These are phyloP conservation scores for Eretmochelys imbricata DNA, from an alignment of 2,113 vertebrate genomes.

Conservation along the genomic window DNA sequence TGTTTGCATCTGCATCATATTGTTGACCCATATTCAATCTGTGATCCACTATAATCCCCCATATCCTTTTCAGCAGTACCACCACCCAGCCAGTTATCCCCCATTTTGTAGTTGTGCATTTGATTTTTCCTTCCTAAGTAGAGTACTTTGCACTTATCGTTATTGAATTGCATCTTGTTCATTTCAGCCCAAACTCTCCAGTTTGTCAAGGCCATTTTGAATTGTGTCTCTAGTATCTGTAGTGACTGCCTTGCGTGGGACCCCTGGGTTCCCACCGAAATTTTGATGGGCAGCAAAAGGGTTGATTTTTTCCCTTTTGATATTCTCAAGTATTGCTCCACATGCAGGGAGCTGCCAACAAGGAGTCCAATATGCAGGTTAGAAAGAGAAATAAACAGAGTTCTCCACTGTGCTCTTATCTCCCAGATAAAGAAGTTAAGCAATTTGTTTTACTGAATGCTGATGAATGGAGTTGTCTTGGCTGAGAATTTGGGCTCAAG, in stretches of 20 bases:
- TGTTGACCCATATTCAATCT: no score
- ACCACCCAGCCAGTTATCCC: not conserved
- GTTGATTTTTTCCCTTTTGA: not conserved
- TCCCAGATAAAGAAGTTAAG: not conserved
- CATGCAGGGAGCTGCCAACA: not conserved
- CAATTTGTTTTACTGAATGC: conserved; percentile 64
- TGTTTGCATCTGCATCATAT: not conserved
- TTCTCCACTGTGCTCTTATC: conserved; percentile 34
- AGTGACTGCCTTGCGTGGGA: accelerated
- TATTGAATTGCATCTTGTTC: not conserved
- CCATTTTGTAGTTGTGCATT: not conserved
- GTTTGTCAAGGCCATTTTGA: not conserved
- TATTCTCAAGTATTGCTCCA: not conserved
- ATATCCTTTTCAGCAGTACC: not conserved
- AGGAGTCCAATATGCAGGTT: not conserved
- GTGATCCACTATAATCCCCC: not conserved
- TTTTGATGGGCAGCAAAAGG: not conserved
- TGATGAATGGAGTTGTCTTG: conserved; percentile 4
- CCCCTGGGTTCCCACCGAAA: not conserved
- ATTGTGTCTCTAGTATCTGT: not conserved
- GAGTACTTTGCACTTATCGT: not conserved
- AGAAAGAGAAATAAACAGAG: not conserved
- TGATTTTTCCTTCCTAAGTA: not conserved
- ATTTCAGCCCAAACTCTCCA: not conserved
- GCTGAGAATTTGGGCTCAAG: not conserved